Conservation (phyloP, 2,113 vertebrate genomes). For the rat (Rattus norvegicus) region GRCr8 NC_086028.1:49529001-49529500, state of each 20-base stretch:
- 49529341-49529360: background rate
- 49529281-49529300: background rate
- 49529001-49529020: background rate
- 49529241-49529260: background rate
- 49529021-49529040: background rate
- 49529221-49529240: too few species aligned
- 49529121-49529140: background rate
- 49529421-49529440: background rate
- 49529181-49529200: too few species aligned
- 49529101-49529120: too few species aligned
- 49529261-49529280: background rate
- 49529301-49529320: too few species aligned
- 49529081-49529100: background rate
- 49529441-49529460: background rate
- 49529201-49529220: background rate
- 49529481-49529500: background rate
- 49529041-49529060: background rate
- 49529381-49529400: background rate
- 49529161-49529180: too few species aligned
- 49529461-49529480: background rate
- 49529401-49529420: background rate
- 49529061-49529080: background rate
- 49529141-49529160: background rate
- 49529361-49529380: background rate
- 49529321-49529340: background rate